Evolutionary conservation across 2,797 vertebrate genomes (phyloP), one percentile per base, ranked within the genome.

Genomic region (Triplophysa yarkandensis): DNA sequence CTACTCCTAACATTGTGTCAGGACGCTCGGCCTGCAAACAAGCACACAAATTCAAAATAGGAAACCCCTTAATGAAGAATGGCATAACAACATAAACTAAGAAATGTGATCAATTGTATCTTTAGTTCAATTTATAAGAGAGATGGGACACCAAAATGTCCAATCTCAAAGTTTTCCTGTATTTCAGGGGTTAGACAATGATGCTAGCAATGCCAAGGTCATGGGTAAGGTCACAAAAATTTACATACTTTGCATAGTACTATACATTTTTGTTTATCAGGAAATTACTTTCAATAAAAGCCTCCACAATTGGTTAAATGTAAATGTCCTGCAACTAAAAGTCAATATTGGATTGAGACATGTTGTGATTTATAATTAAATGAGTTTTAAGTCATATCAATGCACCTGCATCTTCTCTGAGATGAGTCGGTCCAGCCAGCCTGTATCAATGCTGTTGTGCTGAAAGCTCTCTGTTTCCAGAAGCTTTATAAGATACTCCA

Each of bases 391-490:
- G 14, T 17, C 0, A 25, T 16, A 30, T 55, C 28, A 25, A 21
- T 1, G 7, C 23, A 98, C 97, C 96, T 99, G 97, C 85, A 99
- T 98, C 93, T 99, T 99, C 88, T 99, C 97, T 0, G 97, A 92
- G 78, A 99, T 99, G 1, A 99, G 93, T 67, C 96, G 91, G 82
- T 99, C 97, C 86, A 99, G 82, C 97, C 98, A 99, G 86, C 98
- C 98, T 0, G 98, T 99, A 86, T 99, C 96, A 0, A 99, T 98
- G 87, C 85, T 92, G 87, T 99, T 99, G 68, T 96, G 91, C 85
- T 99, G 98, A 88, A 99, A 99, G 88, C 94, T 96, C 86, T 98
- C 95, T 0, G 98, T 99, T 86, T 99, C 98, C 84, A 99, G 87
- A 68, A 99, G 90, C 70, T 98, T 98, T 77, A 97, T 99, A 84